Evolutionary conservation across 2,797 vertebrate species (phyloP), one percentile per base, ranked within the genome.

Genomic region (Astyanax mexicanus): DNA sequence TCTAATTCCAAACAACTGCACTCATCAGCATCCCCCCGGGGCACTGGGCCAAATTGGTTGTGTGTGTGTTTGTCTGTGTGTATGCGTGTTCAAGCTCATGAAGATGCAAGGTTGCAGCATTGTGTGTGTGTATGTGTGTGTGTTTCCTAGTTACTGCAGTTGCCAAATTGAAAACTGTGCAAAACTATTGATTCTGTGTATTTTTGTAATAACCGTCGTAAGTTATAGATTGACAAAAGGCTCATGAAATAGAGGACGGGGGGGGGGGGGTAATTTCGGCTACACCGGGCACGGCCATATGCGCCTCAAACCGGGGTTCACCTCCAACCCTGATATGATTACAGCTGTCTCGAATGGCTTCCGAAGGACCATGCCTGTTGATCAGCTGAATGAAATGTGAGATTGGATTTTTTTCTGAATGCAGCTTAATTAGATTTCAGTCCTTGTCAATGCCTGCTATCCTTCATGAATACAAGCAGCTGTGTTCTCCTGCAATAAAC

Each of bases 1-100:
- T 80, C 52, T 83, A 65, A 78, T 79, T 81, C 69, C 69, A 75
- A 78, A 75, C 69, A 83, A 77, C 81, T 77, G 40, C 38, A 25
- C 66, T 71, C 69, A 78, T 80, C 80, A 80, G 47, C 54, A 45
- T 19, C 54, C 52, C 51, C 40, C 35, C 12, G 61, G 62, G n/a
- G n/a, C n/a, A n/a, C n/a, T n/a, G n/a, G n/a, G n/a, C n/a, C n/a
- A n/a, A n/a, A n/a, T n/a, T n/a, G n/a, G n/a, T n/a, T 32, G 29
- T 32, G 29, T 5, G 5, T 32, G 29, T 32, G 29, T n/a, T n/a
- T n/a, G n/a, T n/a, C n/a, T n/a, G n/a, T n/a, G n/a, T n/a, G n/a
- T n/a, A n/a, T 32, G 29, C 32, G 5, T 5, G 52, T 66, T 32
- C 55, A 54, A 62, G 58, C 57, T 55, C 47, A 21, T 69, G 42